These are phyloP conservation scores for Ophion slaviceki DNA, from an alignment of 2,888 invertebrate genomes.

Conservation along the genomic window DNA sequence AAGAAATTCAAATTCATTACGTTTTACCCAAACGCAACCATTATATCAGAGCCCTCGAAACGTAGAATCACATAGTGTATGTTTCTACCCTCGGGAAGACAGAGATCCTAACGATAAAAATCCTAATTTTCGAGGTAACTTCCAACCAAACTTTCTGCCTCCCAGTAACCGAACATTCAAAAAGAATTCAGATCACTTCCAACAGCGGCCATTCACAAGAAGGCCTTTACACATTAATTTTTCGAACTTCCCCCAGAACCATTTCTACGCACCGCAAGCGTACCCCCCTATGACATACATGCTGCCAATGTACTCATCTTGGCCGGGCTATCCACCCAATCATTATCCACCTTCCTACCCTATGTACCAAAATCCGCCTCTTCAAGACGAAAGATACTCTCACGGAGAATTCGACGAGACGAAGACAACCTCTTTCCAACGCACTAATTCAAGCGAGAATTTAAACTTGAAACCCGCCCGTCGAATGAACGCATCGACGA, in stretches of 20 bases:
- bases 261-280: neutral
- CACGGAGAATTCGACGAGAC: neutral
- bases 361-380: no score
- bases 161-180: no score
- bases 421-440: neutral
- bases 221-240: no score
- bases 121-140: no score
- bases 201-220: no score
- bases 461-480: neutral
- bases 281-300: neutral
- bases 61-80: neutral
- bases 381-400: no score
- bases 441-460: neutral
- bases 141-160: no score
- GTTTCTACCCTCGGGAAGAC: neutral
- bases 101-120: neutral
- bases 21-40: neutral
- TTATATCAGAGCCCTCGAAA: neutral
- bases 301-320: neutral
- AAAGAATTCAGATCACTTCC: no score
- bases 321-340: no score
- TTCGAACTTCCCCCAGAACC: neutral
- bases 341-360: no score
- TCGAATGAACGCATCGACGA: conserved; percentile 62
- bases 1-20: conserved; percentile 19